Base-by-base conservation (phyloP, 2,797 vertebrate genomes). In the Geotrypetes seraphini region DNA sequence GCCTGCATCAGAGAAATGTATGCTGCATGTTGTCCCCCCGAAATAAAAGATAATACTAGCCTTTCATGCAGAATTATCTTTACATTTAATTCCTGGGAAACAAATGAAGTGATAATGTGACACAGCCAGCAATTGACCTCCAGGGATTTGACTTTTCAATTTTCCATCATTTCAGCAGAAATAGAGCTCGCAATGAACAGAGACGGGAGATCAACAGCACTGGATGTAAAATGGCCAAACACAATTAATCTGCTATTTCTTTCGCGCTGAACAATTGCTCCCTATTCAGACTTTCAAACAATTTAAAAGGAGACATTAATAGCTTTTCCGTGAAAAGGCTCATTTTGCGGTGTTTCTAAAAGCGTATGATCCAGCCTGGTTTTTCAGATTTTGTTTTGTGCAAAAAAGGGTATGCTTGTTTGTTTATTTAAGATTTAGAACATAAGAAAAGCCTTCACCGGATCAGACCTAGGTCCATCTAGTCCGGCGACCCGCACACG, bases 1-100 rank as follows among this genome's bases (percentile, higher is more conserved):
- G 4, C 16, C 18, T 39, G 7, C 5, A 43, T 16, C 12, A 2
- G 15, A 7, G 12, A 16, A 19, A 15, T 3, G 15, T 20, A 10
- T 3, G 7, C 7, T 19, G 22, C 38, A 21, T n/a, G 16, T n/a
- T n/a, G 37, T 6, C 14, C 12, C 14, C 16, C 16, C 20, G 6
- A 24, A 45, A 31, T 10, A 12, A 31, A 43, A 28, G 31, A 2
- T 37, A 47, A 45, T 36, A 32, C 7, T 10, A 17, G 36, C 3
- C 35, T 30, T 28, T 41, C 32, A 25, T 39, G 28, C 1, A 1
- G 40, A 42, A 62, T 49, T 29, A 25, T 35, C 60, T 62, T 58
- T 57, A 50, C 44, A 64, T 50, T 32, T 5, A 18, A n/a, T 42
- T 51, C 19, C 44, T 32, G 12, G 36, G 43, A 31, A 25, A 35